These are phyloP conservation scores for Balaenoptera acutorostrata DNA, from an alignment of 2,113 vertebrate species.

Conservation along the genomic window DNA sequence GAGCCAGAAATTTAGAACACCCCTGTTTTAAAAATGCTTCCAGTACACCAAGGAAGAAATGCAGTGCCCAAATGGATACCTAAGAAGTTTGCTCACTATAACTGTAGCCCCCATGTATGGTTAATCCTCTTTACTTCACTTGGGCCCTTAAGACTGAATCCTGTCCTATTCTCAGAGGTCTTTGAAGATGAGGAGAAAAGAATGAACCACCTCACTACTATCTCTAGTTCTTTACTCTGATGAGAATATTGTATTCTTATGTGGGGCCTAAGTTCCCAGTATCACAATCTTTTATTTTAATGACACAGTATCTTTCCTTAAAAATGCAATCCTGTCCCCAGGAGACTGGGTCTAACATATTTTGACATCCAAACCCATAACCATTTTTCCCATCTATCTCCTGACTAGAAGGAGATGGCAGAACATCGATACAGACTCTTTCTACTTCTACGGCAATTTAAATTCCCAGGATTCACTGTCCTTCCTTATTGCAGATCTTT, in stretches of 20 bases:
- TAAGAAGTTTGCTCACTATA: neutral
- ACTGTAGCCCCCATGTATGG: accelerated
- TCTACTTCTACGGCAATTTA: neutral
- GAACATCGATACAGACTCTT: neutral
- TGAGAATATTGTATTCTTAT: neutral
- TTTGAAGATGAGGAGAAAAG: neutral
- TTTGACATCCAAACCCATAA: neutral
- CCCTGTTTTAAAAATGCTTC: neutral
- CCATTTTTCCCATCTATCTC: neutral
- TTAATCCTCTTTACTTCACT: neutral
- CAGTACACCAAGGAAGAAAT: neutral
- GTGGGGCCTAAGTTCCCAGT: neutral
- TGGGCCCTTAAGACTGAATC: neutral
- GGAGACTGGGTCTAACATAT: neutral
- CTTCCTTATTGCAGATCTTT: neutral
- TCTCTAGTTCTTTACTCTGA: neutral
- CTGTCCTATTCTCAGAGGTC: neutral
- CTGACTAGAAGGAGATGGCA: neutral
- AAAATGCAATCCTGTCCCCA: neutral
- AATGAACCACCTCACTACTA: neutral
- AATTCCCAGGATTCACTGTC: neutral
- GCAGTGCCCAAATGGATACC: neutral
- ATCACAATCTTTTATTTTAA: neutral
- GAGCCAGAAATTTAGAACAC: neutral
- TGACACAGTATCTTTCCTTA: neutral